Evolutionary conservation across 2,797 vertebrate species (phyloP).

Genomic region (Siniperca scherzeri): DNA sequence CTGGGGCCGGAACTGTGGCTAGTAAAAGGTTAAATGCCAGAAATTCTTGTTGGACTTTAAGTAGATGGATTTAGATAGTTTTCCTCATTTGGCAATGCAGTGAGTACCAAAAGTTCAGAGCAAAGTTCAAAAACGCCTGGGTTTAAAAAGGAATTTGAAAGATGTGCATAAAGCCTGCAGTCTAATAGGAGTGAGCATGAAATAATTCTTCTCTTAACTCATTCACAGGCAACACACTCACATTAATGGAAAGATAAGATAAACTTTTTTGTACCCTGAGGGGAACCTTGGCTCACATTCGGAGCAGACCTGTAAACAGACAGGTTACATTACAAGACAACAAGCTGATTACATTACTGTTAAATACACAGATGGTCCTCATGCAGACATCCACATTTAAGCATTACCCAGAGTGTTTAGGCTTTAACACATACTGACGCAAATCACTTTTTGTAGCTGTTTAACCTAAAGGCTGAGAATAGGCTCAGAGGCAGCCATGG

Average conservation of each 20-base stretch:
- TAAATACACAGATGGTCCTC: slow-evolving; percentile 5
- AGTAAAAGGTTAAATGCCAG: slow-evolving; percentile 9
- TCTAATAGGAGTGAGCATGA: background rate
- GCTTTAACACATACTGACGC: slow-evolving; percentile 18
- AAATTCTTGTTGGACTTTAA: background rate
- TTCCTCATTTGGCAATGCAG: slow-evolving; percentile 27
- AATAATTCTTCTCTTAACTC: slow-evolving; percentile 1
- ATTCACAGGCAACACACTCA: background rate
- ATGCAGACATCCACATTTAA: slow-evolving; percentile 2
- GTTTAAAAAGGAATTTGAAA: slow-evolving; percentile 20
- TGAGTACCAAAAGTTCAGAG: background rate
- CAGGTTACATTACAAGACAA: slow-evolving; percentile 9
- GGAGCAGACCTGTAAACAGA: background rate
- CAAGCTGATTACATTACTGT: slow-evolving; percentile 30
- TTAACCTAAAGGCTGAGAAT: slow-evolving; percentile 14
- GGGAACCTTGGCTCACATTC: slow-evolving; percentile 8
- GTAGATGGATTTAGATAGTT: slow-evolving; percentile 7
- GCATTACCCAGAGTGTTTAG: background rate
- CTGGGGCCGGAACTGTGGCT: background rate
- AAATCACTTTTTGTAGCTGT: slow-evolving; percentile 21
- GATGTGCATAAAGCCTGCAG: background rate
- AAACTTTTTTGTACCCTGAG: slow-evolving; percentile 11
- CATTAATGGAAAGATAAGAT: slow-evolving; percentile 14
- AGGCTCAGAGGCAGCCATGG: background rate
- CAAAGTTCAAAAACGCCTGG: background rate